A percentile compares a stretch with the other conserved stretches of the same genome.
Conservation (phyloP, 2,888 invertebrate species). For the Nomada fabriciana region DNA sequence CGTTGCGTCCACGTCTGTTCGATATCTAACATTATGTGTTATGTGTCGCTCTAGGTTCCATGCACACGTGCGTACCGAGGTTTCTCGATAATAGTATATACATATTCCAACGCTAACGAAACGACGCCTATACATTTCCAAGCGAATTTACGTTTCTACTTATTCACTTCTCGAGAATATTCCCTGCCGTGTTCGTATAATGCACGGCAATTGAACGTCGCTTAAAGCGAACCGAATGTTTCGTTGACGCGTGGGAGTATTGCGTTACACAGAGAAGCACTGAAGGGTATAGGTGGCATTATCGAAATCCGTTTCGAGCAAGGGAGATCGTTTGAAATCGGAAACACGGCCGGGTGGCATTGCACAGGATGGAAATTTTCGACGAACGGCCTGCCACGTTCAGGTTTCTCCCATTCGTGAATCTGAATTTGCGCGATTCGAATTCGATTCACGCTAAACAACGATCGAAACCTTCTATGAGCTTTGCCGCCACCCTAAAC, state of each 20-base stretch:
- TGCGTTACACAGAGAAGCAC: constrained; percentile 49
- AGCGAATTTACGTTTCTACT: too few relatives aligned
- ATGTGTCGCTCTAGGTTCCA: background rate
- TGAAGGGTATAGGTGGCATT: constrained; percentile 10
- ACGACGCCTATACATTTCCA: background rate
- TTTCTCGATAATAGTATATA: background rate
- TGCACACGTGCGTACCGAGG: background rate
- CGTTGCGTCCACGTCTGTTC: background rate
- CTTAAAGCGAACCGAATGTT: too few relatives aligned
- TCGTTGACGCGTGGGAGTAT: constrained; percentile 20
- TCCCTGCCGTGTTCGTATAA: background rate
- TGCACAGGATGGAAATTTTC: background rate
- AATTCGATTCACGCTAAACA: background rate
- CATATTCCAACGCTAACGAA: too few relatives aligned
- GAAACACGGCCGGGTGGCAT: background rate
- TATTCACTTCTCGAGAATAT: background rate
- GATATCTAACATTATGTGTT: background rate
- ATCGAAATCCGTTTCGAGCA: constrained; percentile 42
- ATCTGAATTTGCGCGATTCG: background rate
- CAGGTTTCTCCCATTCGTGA: background rate
- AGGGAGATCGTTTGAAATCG: constrained; percentile 36
- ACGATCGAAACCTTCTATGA: background rate
- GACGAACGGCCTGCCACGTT: background rate
- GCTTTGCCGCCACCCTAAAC: background rate
- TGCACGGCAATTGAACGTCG: too few relatives aligned